Conservation (phyloP, 1,140 invertebrate species). For the Listronotus oregonensis region DNA sequence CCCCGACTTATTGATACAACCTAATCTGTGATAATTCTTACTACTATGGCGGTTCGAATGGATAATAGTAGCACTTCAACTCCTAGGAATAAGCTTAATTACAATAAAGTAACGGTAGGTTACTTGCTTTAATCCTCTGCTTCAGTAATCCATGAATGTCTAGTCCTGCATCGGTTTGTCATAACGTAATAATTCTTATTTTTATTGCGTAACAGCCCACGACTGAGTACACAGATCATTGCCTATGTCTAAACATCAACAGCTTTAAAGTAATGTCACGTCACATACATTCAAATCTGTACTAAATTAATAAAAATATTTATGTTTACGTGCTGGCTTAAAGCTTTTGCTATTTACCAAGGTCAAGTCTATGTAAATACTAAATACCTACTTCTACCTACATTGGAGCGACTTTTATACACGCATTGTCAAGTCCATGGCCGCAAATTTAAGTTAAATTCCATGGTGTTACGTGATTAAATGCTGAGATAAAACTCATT, state of each 20-base stretch:
- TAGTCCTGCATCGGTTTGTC: too few species aligned
- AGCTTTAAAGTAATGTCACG: background rate
- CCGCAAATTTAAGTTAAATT: too few species aligned
- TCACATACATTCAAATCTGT: background rate
- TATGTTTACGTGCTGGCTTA: slow-evolving; percentile 5
- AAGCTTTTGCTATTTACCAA: slow-evolving; percentile 7
- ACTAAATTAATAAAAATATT: slow-evolving; percentile 6
- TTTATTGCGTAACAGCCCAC: slow-evolving; percentile 16
- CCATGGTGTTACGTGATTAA: too few species aligned
- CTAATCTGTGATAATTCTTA: slow-evolving; percentile 36
- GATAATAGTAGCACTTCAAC: slow-evolving; percentile 34
- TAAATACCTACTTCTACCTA: slow-evolving; percentile 8
- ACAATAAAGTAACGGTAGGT: slow-evolving; percentile 37
- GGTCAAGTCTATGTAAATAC: slow-evolving; percentile 1
- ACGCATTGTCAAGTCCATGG: too few species aligned
- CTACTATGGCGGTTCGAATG: slow-evolving; percentile 35
- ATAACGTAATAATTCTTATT: background rate
- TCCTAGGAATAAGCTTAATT: slow-evolving; percentile 38
- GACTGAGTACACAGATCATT: background rate
- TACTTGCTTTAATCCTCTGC: background rate
- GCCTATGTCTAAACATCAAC: background rate
- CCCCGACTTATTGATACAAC: slow-evolving; percentile 32
- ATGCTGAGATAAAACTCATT: too few species aligned
- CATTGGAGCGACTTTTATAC: background rate
- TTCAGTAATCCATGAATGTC: too few species aligned